A percentile compares a stretch with the other conserved stretches of the same genome.
These are phyloP conservation scores for Neogale vison DNA, from an alignment of 2,113 vertebrate species.

Conservation along the genomic window DNA sequence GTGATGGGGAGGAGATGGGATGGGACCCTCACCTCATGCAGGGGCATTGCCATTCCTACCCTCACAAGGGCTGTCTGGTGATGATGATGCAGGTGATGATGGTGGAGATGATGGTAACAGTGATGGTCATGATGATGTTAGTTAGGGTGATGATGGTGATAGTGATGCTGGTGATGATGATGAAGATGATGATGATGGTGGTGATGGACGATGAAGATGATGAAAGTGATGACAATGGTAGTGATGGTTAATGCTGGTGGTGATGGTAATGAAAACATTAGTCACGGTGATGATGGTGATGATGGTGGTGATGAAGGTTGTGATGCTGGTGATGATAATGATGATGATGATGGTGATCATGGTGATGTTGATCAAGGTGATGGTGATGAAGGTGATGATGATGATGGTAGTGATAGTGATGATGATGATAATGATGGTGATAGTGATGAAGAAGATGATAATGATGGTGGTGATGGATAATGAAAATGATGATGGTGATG, in stretches of 20 bases:
- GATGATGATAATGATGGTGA: not conserved
- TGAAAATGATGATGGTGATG: no score
- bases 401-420: not conserved
- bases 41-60: not conserved
- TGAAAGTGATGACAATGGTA: rapidly evolving
- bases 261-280: rapidly evolving
- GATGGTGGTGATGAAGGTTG: rapidly evolving
- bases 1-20: not conserved
- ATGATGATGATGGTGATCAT: no score
- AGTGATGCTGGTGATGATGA: rapidly evolving
- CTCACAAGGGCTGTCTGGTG: no score
- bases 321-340: rapidly evolving
- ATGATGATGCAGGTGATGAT: not conserved
- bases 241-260: rapidly evolving
- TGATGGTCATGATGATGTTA: not conserved
- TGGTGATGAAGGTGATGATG: rapidly evolving
- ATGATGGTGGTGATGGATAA: rapidly evolving
- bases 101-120: not conserved
- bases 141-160: not conserved
- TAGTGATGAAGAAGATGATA: rapidly evolving
- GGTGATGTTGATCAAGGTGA: not conserved
- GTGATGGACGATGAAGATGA: not conserved
- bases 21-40: not conserved
- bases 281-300: rapidly evolving
- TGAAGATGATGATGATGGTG: rapidly evolving